Base-by-base conservation (phyloP, 2,888 invertebrate genomes). In the Pseudolycoriella hygida region DNA sequence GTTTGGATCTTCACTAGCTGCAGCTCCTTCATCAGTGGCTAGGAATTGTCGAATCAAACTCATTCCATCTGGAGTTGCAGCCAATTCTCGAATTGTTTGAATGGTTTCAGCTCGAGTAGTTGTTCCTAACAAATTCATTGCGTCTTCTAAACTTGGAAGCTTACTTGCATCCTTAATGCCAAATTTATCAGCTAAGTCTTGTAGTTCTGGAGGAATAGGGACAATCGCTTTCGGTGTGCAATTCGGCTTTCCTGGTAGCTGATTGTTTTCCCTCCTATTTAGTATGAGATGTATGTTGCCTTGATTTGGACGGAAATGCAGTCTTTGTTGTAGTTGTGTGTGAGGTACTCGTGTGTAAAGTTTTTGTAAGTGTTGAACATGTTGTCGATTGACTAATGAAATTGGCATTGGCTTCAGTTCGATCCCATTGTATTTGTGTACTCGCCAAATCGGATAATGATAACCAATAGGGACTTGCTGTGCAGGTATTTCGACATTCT, bases 81-180 rank as follows among this genome's bases (percentile, higher is more conserved):
- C 43, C 17, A 48, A 39, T 15, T 48, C 48, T 15, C 45, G 34
- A 3, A 50, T 46, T 2, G 30, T 11, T 34, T 48, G 12, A 15
- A 47, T 25, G 4, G 50, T 48, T 44, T 50, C 50, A 11, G 45
- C 46, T 6, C 17, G 14, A 12, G 44, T 42, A 20, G 42, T 44
- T 17, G 48, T 47, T 6, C 48, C 50, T 10, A 50, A 4, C 11
- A 46, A n/a, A 17, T n/a, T 19, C 31, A 40, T 37, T 3, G 32
- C 20, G 12, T 47, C 43, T n/a, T 47, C 41, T 15, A 48, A 17
- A 19, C 38, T 43, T 3, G 46, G 46, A 8, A 46, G 3, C 15
- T 44, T 46, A 14, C 34, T 18, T 2, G 34, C 30, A 31, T 46
- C 43, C 11, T 31, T 19, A 18, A 44, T 40, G 6, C 48, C 48